phyloP scores from a whole-genome alignment of 2,888 invertebrate genomes.

The Branchipolynoe longqiensis region DNA sequence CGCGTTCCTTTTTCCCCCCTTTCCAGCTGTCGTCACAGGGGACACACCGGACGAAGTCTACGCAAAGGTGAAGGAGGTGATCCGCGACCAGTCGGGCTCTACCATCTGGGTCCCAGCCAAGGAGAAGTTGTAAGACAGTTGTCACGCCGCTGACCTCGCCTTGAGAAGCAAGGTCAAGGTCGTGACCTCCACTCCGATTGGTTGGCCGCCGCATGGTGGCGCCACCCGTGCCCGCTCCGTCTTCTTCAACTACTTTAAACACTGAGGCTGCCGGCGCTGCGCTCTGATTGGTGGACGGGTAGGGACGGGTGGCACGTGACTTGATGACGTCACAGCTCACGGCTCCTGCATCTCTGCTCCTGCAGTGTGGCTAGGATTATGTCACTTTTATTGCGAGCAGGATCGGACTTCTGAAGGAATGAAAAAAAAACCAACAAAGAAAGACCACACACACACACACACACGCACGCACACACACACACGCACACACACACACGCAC shows the following conservation, averaged over 20 bases:
- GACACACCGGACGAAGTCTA: constrained; percentile 99
- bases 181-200: constrained; percentile 11
- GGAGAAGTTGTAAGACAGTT: constrained; percentile 83
- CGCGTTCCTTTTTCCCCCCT: background rate
- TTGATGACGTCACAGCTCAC: constrained; percentile 47
- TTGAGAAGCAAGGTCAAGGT: constrained; percentile 14
- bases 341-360: constrained; percentile 44
- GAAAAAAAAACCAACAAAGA: too few species aligned
- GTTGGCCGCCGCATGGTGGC: constrained; percentile 12
- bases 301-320: constrained; percentile 31
- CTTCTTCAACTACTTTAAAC: background rate
- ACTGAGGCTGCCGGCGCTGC: background rate
- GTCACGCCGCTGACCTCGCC: background rate
- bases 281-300: too few species aligned
- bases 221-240: constrained; percentile 32
- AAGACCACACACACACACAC: too few species aligned
- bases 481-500: too few species aligned
- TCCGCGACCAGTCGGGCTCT: constrained; percentile 96
- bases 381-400: constrained; percentile 23
- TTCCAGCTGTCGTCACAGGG: constrained; percentile 94
- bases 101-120: constrained; percentile 98
- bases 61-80: constrained; percentile 95
- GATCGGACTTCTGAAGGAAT: constrained; percentile 16
- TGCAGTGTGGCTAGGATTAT: background rate
- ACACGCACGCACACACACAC: too few species aligned